Evolutionary conservation across 2,888 invertebrate species (phyloP), one percentile per base, ranked within the genome.

Genomic region (Campoletis raptor): DNA sequence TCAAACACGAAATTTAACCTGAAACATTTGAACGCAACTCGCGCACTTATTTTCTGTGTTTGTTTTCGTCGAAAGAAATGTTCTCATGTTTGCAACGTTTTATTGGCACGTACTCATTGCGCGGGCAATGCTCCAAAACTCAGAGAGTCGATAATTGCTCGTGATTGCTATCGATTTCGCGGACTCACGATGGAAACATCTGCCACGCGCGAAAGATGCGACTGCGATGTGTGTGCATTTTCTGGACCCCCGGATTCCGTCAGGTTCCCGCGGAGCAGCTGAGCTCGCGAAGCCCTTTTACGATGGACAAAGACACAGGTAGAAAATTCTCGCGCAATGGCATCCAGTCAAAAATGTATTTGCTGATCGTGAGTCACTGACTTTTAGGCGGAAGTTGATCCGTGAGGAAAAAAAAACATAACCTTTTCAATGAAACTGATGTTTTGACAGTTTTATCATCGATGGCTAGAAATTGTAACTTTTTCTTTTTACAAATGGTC

Each of bases 151-250:
- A 88, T 88, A 88, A 89, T 89, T 87, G 85, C 86, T 70, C 80
- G 83, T 88, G 89, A 88, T 89, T 88, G 85, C 84, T 74, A 89
- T 89, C 88, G 89, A 89, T 86, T 81, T 85, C 85, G 86, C 83
- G 86, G 85, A 88, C 87, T 88, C 87, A 61, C 67, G 76, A 77
- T 70, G 74, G 45, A 79, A 83, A 82, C 88, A 86, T 88, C 87
- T 86, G 87, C 86, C 87, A 76, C 83, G 64, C 37, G 42, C 67
- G 80, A 48, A 72, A 45, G 54, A 76, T 81, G 76, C 80, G 30
- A 12, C 67, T 64, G 54, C 30, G 70, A 73, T 66, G 67, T 21
- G 80, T 61, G 21, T 30, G 76, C 64, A 52, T 83, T 83, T 84
- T 81, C 86, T 86, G 88, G 85, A 85, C 81, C 85, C 77, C 85